Conservation (phyloP, 2,888 invertebrate species). For the Caenorhabditis auriculariae region DNA sequence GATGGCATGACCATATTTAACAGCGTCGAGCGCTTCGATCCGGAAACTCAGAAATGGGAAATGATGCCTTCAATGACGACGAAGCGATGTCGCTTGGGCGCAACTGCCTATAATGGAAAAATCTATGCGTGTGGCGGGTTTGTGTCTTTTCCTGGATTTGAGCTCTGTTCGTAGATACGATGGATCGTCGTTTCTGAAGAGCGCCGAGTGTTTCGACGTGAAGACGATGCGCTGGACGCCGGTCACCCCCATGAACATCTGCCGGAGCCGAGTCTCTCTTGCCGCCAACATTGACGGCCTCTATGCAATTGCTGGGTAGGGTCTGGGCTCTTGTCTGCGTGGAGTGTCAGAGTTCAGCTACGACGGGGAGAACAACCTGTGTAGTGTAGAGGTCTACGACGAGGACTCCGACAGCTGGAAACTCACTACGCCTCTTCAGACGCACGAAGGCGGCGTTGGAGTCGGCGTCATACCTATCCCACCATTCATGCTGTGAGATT, state of each 20-base stretch:
- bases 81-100: constrained; percentile 80
- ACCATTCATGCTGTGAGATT: constrained; percentile 20
- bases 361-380: constrained; percentile 76
- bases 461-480: constrained; percentile 76
- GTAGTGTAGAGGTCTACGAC: constrained; percentile 80
- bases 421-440: constrained; percentile 70
- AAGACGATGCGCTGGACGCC: constrained; percentile 72
- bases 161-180: constrained; percentile 72
- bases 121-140: constrained; percentile 78
- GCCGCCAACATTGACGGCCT: constrained; percentile 45
- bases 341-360: constrained; percentile 32
- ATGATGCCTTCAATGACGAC: constrained; percentile 76
- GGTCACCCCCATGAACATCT: constrained; percentile 80
- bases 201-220: constrained; percentile 72
- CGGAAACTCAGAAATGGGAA: constrained; percentile 67
- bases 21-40: constrained; percentile 78
- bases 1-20: constrained; percentile 76
- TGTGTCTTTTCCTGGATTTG: not conserved
- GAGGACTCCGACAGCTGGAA: constrained; percentile 66
- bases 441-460: constrained; percentile 87
- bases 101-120: constrained; percentile 79
- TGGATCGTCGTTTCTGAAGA: constrained; percentile 79
- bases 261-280: constrained; percentile 64
- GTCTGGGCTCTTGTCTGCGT: not conserved
- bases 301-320: constrained; percentile 58